phyloP scores from a whole-genome alignment of 2,113 vertebrate genomes.

The Panurus biarmicus region DNA sequence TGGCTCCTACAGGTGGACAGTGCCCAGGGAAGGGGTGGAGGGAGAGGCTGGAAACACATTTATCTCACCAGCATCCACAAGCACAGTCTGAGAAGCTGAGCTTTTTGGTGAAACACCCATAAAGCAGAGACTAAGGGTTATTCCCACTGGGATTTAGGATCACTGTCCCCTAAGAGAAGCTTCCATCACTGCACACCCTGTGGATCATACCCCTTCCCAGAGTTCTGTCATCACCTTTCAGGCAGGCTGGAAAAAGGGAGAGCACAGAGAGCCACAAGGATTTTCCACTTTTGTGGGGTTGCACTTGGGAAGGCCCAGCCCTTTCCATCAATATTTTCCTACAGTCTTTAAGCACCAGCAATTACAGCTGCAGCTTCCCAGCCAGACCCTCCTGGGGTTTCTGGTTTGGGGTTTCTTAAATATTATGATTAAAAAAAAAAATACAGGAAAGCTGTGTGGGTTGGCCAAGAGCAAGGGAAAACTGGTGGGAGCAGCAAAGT shows the following conservation, averaged over 20 bases:
- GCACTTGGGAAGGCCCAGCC: background rate
- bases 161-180: accelerated
- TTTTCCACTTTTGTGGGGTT: accelerated
- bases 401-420: background rate
- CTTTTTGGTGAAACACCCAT: background rate
- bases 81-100: background rate
- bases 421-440: background rate
- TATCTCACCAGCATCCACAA: background rate
- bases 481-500: background rate
- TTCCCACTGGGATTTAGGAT: background rate
- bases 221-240: accelerated
- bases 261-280: accelerated
- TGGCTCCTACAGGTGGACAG: accelerated
- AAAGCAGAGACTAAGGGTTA: background rate
- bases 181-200: accelerated
- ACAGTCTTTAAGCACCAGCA: background rate
- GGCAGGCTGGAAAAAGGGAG: background rate
- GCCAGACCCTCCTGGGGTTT: background rate
- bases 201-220: background rate
- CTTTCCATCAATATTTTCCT: background rate
- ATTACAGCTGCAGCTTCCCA: background rate
- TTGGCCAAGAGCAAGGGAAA: background rate
- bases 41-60: background rate
- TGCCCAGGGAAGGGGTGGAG: background rate
- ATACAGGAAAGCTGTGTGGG: background rate